Evolutionary conservation across 2,113 vertebrate genomes (phyloP).

Genomic region (Odontesthes bonariensis): DNA sequence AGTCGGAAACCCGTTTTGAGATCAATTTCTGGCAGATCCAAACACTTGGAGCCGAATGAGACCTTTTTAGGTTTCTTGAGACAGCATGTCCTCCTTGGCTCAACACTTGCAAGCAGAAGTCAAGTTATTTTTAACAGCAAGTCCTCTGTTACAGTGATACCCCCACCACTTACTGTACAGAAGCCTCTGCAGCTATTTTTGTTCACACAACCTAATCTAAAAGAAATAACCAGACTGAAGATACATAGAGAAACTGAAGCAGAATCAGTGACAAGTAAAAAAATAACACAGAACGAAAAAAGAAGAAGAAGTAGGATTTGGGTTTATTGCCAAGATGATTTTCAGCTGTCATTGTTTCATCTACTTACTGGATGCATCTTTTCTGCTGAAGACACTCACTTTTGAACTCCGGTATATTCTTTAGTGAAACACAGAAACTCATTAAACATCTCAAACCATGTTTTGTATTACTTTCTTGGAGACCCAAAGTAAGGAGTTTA

Average conservation of each 20-base stretch:
- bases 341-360: background rate
- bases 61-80: constrained; percentile 82
- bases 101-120: constrained; percentile 67
- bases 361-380: background rate
- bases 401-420: no score
- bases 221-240: background rate
- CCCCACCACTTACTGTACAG: constrained; percentile 67
- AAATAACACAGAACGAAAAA: background rate
- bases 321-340: background rate
- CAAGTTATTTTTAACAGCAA: constrained; percentile 79
- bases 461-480: background rate
- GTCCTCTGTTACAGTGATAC: constrained; percentile 60
- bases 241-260: background rate
- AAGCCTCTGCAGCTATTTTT: constrained; percentile 51
- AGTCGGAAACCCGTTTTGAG: background rate
- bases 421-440: background rate
- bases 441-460: background rate
- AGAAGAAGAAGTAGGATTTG: background rate
- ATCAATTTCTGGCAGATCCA: constrained; percentile 25
- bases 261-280: background rate
- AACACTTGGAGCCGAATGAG: constrained; percentile 33
- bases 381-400: background rate
- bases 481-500: background rate
- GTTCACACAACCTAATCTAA: constrained; percentile 14
- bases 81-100: constrained; percentile 56